Evolutionary conservation across 2,888 invertebrate genomes (phyloP), one percentile per base, ranked within the genome.

Genomic region (Temnothorax ravouxi): DNA sequence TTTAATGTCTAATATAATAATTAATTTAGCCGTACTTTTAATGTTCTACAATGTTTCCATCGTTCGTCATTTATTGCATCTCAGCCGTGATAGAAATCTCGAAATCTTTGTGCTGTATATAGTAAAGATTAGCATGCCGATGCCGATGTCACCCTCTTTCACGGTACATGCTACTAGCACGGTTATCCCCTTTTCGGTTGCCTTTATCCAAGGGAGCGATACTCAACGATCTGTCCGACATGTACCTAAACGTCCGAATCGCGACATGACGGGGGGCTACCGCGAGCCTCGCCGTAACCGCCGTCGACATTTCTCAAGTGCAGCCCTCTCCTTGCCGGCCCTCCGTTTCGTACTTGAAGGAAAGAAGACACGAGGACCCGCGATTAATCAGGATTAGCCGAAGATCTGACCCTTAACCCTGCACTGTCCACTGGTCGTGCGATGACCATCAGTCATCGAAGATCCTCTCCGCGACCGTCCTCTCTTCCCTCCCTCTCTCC

Each of bases 301-400:
- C 83, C 69, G 52, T 66, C 71, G 64, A 84, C 83, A 79, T 85
- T 84, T 50, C 75, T 84, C 59, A 54, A 79, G 75, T 69, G 69
- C 80, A 76, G 75, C 84, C 88, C 85, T 72, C 75, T 15, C 59
- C n/a, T 1, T 47, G 9, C 2, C 0, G 13, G n/a, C 50, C 15
- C 66, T 15, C 2, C 54, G 59, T 74, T 79, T 56, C 83, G 79
- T 62, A 80, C 56, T 79, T 69, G 56, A 77, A 56, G 72, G 75
- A 84, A 85, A 86, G 85, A 88, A 88, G 86, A 84, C 85, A 62
- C 77, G 69, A 69, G 83, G 83, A 80, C 88, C 80, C 83, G 89
- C 93, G 90, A 93, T 94, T 94, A 94, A 94, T 94, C 93, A 94
- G 93, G 93, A 94, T 94, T 93, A 94, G 87, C 87, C 85, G 75